Evolutionary conservation across 2,113 vertebrate species (phyloP), one percentile per base, ranked within the genome.

Genomic region (Triplophysa siluroides): DNA sequence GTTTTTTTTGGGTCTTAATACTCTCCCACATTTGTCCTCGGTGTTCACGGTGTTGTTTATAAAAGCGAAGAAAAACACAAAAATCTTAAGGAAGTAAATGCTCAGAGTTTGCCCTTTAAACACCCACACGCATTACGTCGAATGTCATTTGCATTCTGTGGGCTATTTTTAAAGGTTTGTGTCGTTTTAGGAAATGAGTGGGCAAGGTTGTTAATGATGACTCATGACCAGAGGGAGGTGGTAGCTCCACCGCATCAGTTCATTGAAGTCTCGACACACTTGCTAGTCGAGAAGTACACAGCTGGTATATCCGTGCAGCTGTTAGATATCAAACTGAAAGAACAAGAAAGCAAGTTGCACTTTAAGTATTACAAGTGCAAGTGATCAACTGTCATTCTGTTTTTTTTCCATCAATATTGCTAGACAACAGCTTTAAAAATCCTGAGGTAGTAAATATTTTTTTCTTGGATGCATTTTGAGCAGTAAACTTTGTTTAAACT

Each of bases 151-250:
- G 92, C 92, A 93, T 93, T 90, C 88, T 78, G 89, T 0, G 23
- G 88, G 86, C 94, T 98, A 97, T 97, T 97, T 97, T 93, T 96
- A 92, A 86, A 88, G 89, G 91, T 95, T 96, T 95, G 92, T 96
- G 90, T 96, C 95, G 96, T 95, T 97, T 96, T 94, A 96, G 95
- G 93, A 98, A 95, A 93, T 79, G 70, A 92, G 94, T 94, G 92
- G 93, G 94, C 91, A 91, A 89, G 78, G 91, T 92, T 92, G 88
- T 91, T 92, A 90, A 84, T 85, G 80, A 89, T 96, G 96, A 98
- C 92, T 98, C 95, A 96, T 87, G 85, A 90, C 90, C 91, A 83
- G 85, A 83, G 86, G 84, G 87, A 86, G 78, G 78, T 82, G 84
- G 1, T 52, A 85, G 61, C 63, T 74, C 56, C 56, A 69, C 63